Conservation (phyloP, 1,140 invertebrate genomes). For the Rhagoletis pomonella region DNA sequence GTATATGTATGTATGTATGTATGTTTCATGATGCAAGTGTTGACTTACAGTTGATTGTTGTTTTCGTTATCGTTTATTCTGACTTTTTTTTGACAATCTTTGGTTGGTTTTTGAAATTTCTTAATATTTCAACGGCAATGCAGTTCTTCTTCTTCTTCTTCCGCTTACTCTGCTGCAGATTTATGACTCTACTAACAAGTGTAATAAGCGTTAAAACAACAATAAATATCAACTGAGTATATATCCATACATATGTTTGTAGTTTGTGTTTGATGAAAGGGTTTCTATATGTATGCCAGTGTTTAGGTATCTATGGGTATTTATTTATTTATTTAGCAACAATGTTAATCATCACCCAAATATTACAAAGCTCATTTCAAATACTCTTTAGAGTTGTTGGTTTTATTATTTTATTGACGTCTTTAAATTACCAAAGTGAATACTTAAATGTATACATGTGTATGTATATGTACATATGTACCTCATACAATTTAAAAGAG, state of each 20-base stretch:
- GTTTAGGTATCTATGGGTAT: neutral
- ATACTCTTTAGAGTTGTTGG: neutral
- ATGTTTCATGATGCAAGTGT: neutral
- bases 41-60: neutral
- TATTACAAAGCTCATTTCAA: constrained; percentile 35
- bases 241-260: neutral
- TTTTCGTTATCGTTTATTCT: neutral
- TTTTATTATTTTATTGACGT: constrained; percentile 45
- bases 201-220: constrained; percentile 30
- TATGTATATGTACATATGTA: too few relatives aligned
- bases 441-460: neutral
- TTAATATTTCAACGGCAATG: neutral
- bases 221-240: constrained; percentile 20
- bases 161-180: neutral
- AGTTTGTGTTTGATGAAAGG: neutral
- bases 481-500: neutral
- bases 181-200: neutral
- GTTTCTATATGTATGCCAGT: neutral
- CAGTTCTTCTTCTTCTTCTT: neutral
- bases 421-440: neutral
- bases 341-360: constrained; percentile 32
- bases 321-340: constrained; percentile 28
- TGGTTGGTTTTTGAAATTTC: neutral
- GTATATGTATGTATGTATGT: too few relatives aligned
- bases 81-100: neutral